Conservation (phyloP, 2,113 vertebrate species). For the Calidris pugnax region DNA sequence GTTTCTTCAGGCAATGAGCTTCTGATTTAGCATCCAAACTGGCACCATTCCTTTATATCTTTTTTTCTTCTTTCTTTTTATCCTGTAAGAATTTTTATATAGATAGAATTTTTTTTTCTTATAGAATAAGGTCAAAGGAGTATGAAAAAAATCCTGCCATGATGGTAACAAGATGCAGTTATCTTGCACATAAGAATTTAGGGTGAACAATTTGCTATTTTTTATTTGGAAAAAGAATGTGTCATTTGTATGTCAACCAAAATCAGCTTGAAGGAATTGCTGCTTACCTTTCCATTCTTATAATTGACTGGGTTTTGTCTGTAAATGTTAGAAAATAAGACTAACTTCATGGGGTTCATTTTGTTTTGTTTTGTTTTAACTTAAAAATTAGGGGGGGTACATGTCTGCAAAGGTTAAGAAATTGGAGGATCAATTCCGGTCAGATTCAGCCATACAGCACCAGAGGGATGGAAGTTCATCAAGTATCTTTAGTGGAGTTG, state of each 20-base stretch:
- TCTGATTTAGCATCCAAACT: background rate
- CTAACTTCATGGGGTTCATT: background rate
- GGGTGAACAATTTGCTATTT: background rate
- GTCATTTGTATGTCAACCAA: background rate
- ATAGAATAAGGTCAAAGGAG: background rate
- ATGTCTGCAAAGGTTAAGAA: slow-evolving; percentile 95
- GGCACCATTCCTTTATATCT: background rate
- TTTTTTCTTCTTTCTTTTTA: background rate
- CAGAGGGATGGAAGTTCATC: slow-evolving; percentile 84
- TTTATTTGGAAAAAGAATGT: background rate
- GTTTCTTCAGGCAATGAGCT: background rate
- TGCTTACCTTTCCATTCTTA: background rate
- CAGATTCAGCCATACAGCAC: slow-evolving; percentile 85
- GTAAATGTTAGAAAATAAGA: background rate
- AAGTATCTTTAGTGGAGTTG: slow-evolving; percentile 89
- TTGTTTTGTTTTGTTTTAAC: background rate
- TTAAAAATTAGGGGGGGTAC: slow-evolving; percentile 87
- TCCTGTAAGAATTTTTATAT: background rate
- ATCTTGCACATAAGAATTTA: background rate
- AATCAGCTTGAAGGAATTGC: background rate
- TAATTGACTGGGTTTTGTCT: background rate
- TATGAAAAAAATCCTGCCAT: background rate
- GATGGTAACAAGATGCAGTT: background rate
- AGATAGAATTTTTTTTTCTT: background rate
- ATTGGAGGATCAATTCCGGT: slow-evolving; percentile 91